Conservation (phyloP, 2,888 invertebrate genomes). For the Lacanobia wlatinum region DNA sequence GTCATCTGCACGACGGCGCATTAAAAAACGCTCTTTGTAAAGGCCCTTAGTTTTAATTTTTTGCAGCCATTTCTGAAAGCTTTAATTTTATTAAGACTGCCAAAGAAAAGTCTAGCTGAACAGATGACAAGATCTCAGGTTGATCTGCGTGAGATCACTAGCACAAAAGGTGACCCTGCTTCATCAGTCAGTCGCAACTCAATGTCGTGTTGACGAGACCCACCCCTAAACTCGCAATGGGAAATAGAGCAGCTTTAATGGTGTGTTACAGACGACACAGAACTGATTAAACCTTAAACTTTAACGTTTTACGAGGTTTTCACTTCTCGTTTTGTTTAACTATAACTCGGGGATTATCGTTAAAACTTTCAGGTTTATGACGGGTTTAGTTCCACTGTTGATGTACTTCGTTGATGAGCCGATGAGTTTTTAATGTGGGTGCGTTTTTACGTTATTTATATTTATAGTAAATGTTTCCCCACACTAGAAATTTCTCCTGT, state of each 20-base stretch:
- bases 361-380: conserved; percentile 24
- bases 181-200: no score
- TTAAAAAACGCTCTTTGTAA: no score
- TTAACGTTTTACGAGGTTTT: conserved; percentile 51
- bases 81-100: no score
- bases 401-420: neutral
- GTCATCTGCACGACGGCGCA: no score
- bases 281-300: conserved; percentile 59
- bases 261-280: conserved; percentile 54
- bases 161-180: no score
- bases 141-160: no score
- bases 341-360: conserved; percentile 25
- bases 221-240: conserved; percentile 31
- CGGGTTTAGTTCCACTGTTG: conserved; percentile 4
- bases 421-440: neutral
- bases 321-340: conserved; percentile 47
- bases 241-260: conserved; percentile 56
- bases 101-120: no score
- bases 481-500: no score
- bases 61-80: no score
- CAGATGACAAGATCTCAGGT: no score
- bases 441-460: neutral
- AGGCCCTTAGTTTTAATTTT: no score
- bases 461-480: no score
- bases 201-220: conserved; percentile 14